These are phyloP conservation scores for Harpagus bidentatus DNA, from an alignment of 2,113 vertebrate species.

Conservation along the genomic window DNA sequence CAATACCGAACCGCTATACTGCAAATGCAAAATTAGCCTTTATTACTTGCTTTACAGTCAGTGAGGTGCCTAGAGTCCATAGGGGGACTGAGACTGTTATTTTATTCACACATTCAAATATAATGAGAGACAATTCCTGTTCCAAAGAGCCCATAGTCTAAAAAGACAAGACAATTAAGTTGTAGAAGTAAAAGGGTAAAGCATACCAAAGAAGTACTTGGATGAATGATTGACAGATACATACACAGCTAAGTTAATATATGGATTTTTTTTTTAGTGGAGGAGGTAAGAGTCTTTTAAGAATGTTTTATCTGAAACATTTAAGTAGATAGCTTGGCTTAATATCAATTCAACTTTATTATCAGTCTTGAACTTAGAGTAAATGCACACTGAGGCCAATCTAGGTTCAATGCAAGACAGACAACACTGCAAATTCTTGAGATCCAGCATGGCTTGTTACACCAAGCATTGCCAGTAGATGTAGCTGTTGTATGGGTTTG, in stretches of 20 bases:
- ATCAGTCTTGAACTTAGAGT: background rate
- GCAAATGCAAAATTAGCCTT: background rate
- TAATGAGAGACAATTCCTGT: background rate
- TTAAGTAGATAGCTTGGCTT: background rate
- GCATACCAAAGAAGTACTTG: background rate
- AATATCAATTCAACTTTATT: background rate
- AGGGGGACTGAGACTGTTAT: background rate
- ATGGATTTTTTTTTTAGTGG: background rate
- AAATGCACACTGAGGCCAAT: background rate
- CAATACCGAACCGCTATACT: background rate
- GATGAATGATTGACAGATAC: background rate
- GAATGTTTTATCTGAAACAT: background rate
- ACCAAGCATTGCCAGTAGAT: constrained; percentile 25
- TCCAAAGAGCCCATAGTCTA: background rate
- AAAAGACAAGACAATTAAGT: background rate
- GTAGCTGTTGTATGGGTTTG: constrained; percentile 60
- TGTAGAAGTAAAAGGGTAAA: background rate
- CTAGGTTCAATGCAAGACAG: background rate
- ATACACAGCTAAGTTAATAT: background rate
- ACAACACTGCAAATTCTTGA: background rate
- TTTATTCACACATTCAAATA: background rate
- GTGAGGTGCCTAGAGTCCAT: background rate
- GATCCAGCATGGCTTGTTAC: background rate
- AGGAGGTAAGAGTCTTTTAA: background rate
- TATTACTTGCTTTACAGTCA: background rate